Conservation (phyloP, 2,888 invertebrate species). For the Drosophila birchii region DNA sequence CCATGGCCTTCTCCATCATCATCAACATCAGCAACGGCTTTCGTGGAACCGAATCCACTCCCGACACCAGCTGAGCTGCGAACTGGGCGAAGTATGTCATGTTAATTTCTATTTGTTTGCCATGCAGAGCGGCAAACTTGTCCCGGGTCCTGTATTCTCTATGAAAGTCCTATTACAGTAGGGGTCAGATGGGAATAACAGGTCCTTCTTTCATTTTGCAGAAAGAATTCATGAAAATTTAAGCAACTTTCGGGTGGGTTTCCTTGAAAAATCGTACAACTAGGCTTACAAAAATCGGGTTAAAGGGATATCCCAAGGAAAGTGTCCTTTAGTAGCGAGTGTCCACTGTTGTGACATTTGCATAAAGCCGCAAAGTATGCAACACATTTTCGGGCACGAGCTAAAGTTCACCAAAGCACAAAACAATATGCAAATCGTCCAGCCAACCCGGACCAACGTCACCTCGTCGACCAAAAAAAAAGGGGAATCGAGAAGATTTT, state of each 20-base stretch:
- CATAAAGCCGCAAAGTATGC: slow-evolving; percentile 76
- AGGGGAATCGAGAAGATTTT: slow-evolving; percentile 41
- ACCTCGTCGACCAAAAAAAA: slow-evolving; percentile 1
- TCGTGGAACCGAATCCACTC: slow-evolving; percentile 29
- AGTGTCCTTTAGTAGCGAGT: background rate
- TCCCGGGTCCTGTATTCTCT: slow-evolving; percentile 37
- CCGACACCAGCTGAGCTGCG: slow-evolving; percentile 46
- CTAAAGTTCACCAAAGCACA: slow-evolving; percentile 54
- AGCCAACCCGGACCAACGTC: slow-evolving; percentile 17
- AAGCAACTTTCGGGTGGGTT: background rate
- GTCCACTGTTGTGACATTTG: slow-evolving; percentile 60
- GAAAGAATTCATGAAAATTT: background rate
- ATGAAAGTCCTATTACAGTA: slow-evolving; percentile 34
- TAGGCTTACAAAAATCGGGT: background rate
- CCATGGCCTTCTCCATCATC: slow-evolving; percentile 6
- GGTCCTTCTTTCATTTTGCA: background rate
- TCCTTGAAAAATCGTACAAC: background rate
- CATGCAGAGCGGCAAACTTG: slow-evolving; percentile 59
- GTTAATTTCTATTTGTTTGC: slow-evolving; percentile 76
- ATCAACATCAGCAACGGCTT: slow-evolving; percentile 26
- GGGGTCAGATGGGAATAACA: background rate
- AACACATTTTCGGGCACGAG: slow-evolving; percentile 61
- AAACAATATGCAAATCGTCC: slow-evolving; percentile 54
- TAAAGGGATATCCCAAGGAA: background rate
- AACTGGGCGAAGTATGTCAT: slow-evolving; percentile 63